A percentile compares a stretch with the other conserved stretches of the same genome.
Conservation (phyloP, 1,140 invertebrate genomes). For the Trinorchestia longiramus region DNA sequence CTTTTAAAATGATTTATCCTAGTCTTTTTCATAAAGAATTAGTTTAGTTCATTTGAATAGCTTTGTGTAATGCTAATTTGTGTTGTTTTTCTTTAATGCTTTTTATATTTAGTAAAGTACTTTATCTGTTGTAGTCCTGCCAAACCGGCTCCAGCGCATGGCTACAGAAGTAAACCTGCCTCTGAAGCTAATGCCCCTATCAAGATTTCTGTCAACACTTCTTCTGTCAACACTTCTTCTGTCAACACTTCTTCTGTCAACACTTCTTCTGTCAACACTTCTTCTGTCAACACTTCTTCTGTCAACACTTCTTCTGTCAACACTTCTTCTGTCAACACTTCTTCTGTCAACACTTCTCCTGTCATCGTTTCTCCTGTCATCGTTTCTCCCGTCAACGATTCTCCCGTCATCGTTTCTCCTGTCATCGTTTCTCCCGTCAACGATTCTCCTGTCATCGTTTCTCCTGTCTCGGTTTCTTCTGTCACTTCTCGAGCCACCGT, state of each 20-base stretch:
- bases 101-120: neutral
- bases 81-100: no score
- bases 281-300: neutral
- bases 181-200: neutral
- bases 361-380: neutral
- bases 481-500: neutral
- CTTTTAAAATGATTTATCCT: no score
- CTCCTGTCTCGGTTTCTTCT: neutral
- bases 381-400: neutral
- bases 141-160: neutral
- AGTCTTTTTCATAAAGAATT: no score
- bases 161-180: neutral
- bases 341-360: neutral
- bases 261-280: neutral
- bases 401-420: neutral
- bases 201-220: neutral
- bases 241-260: neutral
- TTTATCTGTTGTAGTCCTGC: neutral
- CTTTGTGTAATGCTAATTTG: neutral
- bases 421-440: neutral
- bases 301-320: neutral
- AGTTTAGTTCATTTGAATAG: neutral
- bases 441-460: neutral
- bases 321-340: neutral
- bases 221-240: neutral